These are phyloP conservation scores for Apogon hyalosoma DNA, from an alignment of 2,797 vertebrate genomes.

Conservation along the genomic window DNA sequence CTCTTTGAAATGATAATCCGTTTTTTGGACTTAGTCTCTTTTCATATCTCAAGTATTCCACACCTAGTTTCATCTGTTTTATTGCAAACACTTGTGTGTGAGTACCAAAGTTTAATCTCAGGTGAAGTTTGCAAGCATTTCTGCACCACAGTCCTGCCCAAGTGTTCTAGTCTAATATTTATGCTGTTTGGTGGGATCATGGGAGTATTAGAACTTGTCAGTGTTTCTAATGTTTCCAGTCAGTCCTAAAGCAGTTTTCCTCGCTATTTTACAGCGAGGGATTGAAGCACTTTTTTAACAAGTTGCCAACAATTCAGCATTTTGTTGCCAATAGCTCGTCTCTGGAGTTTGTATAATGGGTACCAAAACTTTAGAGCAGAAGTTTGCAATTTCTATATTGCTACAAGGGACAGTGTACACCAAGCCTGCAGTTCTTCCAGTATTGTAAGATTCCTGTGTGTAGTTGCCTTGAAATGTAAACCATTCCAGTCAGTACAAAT, in stretches of 20 bases:
- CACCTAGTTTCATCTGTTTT: constrained; percentile 47
- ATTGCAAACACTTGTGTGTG: constrained; percentile 48
- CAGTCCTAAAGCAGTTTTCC: constrained; percentile 67
- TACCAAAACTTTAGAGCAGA: constrained; percentile 74
- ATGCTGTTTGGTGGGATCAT: constrained; percentile 67
- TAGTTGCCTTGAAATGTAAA: constrained; percentile 85
- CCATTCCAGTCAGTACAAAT: constrained; percentile 81
- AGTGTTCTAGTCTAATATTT: constrained; percentile 62
- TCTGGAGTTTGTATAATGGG: constrained; percentile 68
- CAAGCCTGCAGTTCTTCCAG: constrained; percentile 74
- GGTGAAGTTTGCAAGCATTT: constrained; percentile 83
- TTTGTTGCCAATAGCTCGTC: constrained; percentile 87
- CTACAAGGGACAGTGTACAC: constrained; percentile 62
- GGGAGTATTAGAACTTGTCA: constrained; percentile 51
- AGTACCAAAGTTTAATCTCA: constrained; percentile 81
- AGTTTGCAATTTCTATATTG: constrained; percentile 74
- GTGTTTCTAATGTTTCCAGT: constrained; percentile 75
- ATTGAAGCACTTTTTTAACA: constrained; percentile 96
- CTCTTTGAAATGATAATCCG: constrained; percentile 49
- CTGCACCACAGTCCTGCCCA: constrained; percentile 84
- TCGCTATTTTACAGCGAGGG: constrained; percentile 81
- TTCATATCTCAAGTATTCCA: constrained; percentile 75
- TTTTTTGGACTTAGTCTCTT: constrained; percentile 52
- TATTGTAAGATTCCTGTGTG: constrained; percentile 75
- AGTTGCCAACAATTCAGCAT: constrained; percentile 90